A percentile compares a stretch with the other conserved stretches of the same genome.
Conservation (phyloP, 2,113 vertebrate genomes). For the Morone chrysops region DNA sequence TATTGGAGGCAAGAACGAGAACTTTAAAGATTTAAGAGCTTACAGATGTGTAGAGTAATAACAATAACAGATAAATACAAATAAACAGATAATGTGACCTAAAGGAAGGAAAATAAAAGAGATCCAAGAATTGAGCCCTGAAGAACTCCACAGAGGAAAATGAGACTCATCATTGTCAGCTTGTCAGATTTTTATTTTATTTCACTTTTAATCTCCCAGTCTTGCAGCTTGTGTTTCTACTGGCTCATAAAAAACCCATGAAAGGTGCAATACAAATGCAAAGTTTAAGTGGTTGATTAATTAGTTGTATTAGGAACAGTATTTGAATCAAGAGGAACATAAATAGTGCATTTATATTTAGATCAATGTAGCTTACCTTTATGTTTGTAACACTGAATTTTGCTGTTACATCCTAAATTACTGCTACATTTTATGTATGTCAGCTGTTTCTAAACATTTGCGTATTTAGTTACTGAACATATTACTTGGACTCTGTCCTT, state of each 20-base stretch:
- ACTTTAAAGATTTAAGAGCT: not conserved
- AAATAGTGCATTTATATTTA: not conserved
- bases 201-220: not conserved
- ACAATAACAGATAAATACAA: not conserved
- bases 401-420: not conserved
- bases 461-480: not conserved
- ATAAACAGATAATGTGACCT: too few relatives aligned
- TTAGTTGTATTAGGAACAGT: not conserved
- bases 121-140: not conserved
- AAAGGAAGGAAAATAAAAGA: not conserved
- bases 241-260: too few relatives aligned
- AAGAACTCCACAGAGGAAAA: conserved; percentile 6
- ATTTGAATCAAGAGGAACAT: not conserved
- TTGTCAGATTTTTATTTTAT: too few relatives aligned
- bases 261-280: not conserved
- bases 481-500: too few relatives aligned
- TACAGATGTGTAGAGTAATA: not conserved
- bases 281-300: not conserved
- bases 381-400: not conserved
- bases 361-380: not conserved
- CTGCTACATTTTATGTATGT: not conserved
- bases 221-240: not conserved
- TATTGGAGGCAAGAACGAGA: not conserved
- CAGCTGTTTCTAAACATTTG: not conserved
- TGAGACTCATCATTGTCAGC: not conserved